Percentiles rank a stretch among this genome's conserved stretches.
These are phyloP conservation scores for Euwallacea similis DNA, from an alignment of 1,140 invertebrate species.

Conservation along the genomic window DNA sequence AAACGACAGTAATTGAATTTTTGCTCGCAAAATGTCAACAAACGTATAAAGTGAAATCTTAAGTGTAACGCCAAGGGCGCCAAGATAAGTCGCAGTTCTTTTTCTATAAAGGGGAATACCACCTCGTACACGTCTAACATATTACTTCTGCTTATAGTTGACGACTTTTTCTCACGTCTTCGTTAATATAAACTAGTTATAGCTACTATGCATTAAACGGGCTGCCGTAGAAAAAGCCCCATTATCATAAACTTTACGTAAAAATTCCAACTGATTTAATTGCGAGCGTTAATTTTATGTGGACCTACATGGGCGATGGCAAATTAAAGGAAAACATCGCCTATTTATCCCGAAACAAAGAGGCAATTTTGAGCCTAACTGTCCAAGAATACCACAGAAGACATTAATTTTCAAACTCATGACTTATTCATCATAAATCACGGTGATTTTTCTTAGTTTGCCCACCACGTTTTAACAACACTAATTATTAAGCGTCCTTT, in stretches of 20 bases:
- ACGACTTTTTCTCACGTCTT: neutral
- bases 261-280: neutral
- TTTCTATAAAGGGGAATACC: conserved; percentile 1
- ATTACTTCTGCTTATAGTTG: conserved; percentile 10
- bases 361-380: neutral
- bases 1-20: neutral
- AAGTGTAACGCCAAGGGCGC: conserved; percentile 9
- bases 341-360: neutral
- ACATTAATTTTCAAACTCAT: neutral
- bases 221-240: neutral
- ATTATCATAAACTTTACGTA: neutral
- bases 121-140: conserved; percentile 5
- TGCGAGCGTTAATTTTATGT: neutral
- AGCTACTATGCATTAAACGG: neutral
- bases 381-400: neutral
- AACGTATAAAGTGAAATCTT: conserved; percentile 6
- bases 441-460: neutral
- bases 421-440: conserved; percentile 11
- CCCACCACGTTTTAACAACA: neutral
- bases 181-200: conserved; percentile 7
- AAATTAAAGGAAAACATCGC: neutral
- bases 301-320: neutral
- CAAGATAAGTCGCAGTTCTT: conserved; percentile 3
- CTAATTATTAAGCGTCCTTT: conserved; percentile 19
- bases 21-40: neutral